Percentiles rank a stretch among this genome's conserved stretches.
Evolutionary conservation across 2,113 vertebrate species (phyloP).

Genomic region (Chascanopsetta lugubris): DNA sequence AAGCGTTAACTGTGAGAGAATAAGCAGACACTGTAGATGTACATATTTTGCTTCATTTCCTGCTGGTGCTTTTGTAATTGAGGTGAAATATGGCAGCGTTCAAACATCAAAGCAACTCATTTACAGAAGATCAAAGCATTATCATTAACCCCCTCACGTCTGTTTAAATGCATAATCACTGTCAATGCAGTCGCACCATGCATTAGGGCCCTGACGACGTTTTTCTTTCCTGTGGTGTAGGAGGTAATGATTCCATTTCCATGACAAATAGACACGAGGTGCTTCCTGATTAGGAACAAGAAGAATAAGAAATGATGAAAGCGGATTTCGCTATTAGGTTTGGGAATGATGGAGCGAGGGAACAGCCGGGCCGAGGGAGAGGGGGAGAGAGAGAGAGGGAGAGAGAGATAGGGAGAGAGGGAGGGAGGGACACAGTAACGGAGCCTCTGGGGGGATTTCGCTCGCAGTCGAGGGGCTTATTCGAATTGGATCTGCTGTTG

Average conservation of each 20-base stretch:
- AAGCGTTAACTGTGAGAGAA: too few relatives aligned
- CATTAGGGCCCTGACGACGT: constrained; percentile 75
- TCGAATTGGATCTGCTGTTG: constrained; percentile 79
- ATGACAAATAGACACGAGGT: constrained; percentile 68
- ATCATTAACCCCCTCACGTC: constrained; percentile 64
- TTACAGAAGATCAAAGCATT: constrained; percentile 71
- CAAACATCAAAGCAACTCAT: constrained; percentile 34
- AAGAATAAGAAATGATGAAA: constrained; percentile 51
- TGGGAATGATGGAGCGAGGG: constrained; percentile 39
- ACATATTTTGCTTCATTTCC: constrained; percentile 1
- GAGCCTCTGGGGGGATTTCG: constrained; percentile 67
- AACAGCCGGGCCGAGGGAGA: constrained; percentile 37
- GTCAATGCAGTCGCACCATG: constrained; percentile 57
- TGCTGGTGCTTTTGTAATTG: not conserved
- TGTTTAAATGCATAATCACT: constrained; percentile 63
- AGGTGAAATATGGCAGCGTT: constrained; percentile 32
- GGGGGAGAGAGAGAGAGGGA: constrained; percentile 21
- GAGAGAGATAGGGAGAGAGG: constrained; percentile 31
- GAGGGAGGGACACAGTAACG: constrained; percentile 40
- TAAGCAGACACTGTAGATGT: too few relatives aligned
- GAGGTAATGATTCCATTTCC: constrained; percentile 82
- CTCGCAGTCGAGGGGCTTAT: constrained; percentile 66
- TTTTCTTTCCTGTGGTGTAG: constrained; percentile 84
- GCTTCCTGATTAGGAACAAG: constrained; percentile 80
- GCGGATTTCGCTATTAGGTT: constrained; percentile 47